phyloP scores from a whole-genome alignment of 2,797 vertebrate species.

The Sebastes flavidus region DNA sequence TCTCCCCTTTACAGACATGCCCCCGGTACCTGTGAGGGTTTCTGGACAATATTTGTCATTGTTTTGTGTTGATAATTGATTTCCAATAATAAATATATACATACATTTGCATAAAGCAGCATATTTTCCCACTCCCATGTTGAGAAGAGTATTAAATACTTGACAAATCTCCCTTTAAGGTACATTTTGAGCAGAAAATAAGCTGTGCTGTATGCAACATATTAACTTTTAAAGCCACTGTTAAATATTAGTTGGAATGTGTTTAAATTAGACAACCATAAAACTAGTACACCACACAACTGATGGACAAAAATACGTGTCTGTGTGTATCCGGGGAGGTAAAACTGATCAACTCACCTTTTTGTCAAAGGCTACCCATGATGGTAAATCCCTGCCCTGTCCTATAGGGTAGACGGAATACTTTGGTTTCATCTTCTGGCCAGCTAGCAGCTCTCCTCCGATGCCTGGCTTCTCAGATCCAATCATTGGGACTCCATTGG shows the following conservation, averaged over 20 bases:
- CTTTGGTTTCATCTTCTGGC: slow-evolving; percentile 80
- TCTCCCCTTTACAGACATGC: too few species aligned
- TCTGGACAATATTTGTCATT: too few species aligned
- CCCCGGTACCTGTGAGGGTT: too few species aligned
- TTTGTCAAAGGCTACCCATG: slow-evolving; percentile 93
- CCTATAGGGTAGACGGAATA: slow-evolving; percentile 80
- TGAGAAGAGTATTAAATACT: too few species aligned
- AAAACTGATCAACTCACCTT: slow-evolving; percentile 78
- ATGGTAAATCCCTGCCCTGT: slow-evolving; percentile 71
- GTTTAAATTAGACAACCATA: background rate
- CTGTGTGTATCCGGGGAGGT: background rate
- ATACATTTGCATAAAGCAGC: too few species aligned
- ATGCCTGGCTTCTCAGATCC: slow-evolving; percentile 85
- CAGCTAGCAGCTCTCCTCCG: slow-evolving; percentile 83
- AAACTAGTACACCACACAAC: background rate
- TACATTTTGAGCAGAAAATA: background rate
- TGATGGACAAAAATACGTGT: background rate
- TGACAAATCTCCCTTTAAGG: too few species aligned
- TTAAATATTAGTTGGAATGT: background rate
- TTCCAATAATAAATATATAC: too few species aligned
- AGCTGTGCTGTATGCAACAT: background rate
- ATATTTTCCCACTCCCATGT: too few species aligned
- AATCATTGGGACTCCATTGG: slow-evolving; percentile 82
- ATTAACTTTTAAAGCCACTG: background rate
- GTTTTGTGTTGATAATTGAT: too few species aligned